phyloP scores from a whole-genome alignment of 2,888 invertebrate species.

The Sclerodermus sp. region DNA sequence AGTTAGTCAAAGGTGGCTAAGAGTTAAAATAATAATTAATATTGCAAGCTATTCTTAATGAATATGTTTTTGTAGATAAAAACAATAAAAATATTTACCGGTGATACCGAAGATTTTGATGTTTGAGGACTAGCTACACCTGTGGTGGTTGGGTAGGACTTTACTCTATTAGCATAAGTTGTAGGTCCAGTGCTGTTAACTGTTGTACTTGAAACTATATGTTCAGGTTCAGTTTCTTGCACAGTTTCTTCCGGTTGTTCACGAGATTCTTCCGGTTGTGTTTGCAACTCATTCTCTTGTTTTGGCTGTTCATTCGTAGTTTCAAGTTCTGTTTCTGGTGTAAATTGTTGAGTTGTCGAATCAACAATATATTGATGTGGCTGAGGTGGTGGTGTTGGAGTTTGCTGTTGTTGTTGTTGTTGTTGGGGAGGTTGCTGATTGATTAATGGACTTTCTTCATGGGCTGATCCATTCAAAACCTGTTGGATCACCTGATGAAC shows the following conservation, averaged over 20 bases:
- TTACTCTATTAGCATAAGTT: conserved; percentile 85
- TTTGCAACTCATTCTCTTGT: conserved; percentile 46
- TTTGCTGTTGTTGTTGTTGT: conserved; percentile 31
- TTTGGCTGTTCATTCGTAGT: conserved; percentile 30
- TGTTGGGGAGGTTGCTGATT: conserved; percentile 43
- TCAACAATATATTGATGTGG: conserved; percentile 44
- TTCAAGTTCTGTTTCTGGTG: conserved; percentile 47
- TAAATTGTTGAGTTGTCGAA: conserved; percentile 40
- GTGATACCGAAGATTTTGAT: conserved; percentile 57
- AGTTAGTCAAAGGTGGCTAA: conserved; percentile 53
- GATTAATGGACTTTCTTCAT: conserved; percentile 51
- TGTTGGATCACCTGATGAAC: conserved; percentile 49
- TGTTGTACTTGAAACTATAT: conserved; percentile 54
- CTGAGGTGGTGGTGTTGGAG: conserved; percentile 31
- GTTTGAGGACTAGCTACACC: conserved; percentile 47
- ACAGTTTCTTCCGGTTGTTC: conserved; percentile 49
- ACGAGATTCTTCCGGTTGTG: conserved; percentile 44
- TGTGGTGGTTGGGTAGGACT: conserved; percentile 59
- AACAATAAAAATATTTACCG: conserved; percentile 43
- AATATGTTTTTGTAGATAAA: background rate
- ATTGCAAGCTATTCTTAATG: no score
- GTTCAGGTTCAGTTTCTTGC: conserved; percentile 55
- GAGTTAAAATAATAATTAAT: no score
- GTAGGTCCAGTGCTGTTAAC: conserved; percentile 65
- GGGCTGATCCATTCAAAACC: conserved; percentile 54